These are phyloP conservation scores for Sclerurus mexicanus DNA, from an alignment of 2,113 vertebrate genomes.

Conservation along the genomic window DNA sequence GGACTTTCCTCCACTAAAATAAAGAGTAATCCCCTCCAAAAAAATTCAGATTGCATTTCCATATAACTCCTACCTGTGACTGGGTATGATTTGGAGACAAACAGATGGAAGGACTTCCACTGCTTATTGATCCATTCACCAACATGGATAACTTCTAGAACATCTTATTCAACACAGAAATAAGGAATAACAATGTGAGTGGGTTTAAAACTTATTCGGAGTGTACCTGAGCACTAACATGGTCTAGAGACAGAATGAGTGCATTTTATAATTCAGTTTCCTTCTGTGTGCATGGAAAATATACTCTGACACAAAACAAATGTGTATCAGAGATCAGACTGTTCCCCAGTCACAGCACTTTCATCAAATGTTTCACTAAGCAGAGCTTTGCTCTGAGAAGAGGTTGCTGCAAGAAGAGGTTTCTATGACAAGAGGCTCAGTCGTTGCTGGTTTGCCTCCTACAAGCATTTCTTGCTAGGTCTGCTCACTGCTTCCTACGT, in stretches of 20 bases:
- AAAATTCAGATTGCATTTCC: neutral
- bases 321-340: neutral
- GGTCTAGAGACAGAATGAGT: neutral
- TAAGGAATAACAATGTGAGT: neutral
- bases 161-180: neutral
- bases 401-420: neutral
- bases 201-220: neutral
- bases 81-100: neutral
- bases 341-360: neutral
- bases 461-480: neutral
- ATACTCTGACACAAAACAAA: neutral
- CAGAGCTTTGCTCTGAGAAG: neutral
- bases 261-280: neutral
- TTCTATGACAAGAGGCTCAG: neutral
- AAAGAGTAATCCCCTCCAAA: neutral
- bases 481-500: neutral
- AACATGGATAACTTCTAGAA: neutral
- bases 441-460: neutral
- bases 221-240: neutral
- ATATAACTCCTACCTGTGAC: neutral
- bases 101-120: neutral
- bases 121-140: neutral
- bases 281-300: neutral
- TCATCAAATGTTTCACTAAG: neutral
- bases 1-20: neutral